phyloP scores from a whole-genome alignment of 2,113 vertebrate species.

The Acinonyx jubatus region DNA sequence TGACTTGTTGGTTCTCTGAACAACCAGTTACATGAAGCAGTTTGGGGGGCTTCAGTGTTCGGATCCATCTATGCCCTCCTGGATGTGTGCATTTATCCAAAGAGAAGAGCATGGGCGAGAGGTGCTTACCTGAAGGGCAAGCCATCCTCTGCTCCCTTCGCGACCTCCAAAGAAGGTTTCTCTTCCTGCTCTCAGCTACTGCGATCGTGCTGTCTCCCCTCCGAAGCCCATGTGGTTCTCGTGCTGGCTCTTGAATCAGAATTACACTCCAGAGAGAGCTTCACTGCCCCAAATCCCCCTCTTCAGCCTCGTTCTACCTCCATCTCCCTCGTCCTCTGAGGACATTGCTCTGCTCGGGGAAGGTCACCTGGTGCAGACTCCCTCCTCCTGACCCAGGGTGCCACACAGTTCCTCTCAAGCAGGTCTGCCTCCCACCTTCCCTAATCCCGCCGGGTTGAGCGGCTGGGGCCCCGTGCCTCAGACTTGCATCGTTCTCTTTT shows the following conservation, averaged over 20 bases:
- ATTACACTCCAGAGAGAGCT: background rate
- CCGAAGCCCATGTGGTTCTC: background rate
- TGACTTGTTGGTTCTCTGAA: no score
- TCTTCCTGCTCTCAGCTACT: background rate
- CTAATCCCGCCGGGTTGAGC: background rate
- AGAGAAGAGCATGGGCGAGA: background rate
- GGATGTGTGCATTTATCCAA: background rate
- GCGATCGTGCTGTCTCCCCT: background rate
- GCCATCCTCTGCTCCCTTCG: rapidly evolving
- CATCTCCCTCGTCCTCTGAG: background rate
- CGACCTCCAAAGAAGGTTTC: rapidly evolving
- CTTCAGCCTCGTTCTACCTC: rapidly evolving
- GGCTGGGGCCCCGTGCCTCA: rapidly evolving
- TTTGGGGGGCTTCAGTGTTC: background rate
- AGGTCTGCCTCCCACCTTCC: rapidly evolving
- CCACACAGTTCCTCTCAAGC: background rate
- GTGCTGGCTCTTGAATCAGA: background rate
- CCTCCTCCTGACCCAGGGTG: no score
- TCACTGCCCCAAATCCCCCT: background rate
- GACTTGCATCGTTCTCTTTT: background rate
- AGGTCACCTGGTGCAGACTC: background rate
- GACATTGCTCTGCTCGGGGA: background rate
- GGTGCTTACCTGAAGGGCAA: background rate
- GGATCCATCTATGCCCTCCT: rapidly evolving
- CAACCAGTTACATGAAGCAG: background rate